Evolutionary conservation across 2,113 vertebrate genomes (phyloP).

Genomic region (Corythornis madagascariensis): DNA sequence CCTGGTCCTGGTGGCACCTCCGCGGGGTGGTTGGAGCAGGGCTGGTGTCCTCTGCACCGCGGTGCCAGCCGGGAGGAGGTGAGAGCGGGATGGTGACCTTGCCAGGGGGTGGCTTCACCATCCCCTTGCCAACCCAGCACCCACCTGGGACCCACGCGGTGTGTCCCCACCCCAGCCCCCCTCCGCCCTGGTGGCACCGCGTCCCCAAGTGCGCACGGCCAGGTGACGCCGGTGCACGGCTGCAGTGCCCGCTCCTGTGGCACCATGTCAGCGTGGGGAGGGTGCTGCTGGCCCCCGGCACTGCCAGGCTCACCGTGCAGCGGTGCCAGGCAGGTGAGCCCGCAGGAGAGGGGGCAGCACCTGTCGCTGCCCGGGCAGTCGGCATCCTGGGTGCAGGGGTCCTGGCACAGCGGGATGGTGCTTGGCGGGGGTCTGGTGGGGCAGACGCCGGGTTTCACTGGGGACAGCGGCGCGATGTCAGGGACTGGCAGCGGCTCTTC

Average conservation of each 20-base stretch:
- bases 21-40: background rate
- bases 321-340: background rate
- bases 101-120: fast-evolving
- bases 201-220: fast-evolving
- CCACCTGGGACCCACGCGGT: background rate
- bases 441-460: background rate
- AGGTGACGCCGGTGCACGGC: background rate
- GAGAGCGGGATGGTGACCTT: background rate
- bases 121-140: too few species aligned
- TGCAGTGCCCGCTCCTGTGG: background rate
- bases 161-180: background rate
- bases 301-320: background rate
- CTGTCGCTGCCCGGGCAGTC: background rate
- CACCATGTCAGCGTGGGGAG: background rate
- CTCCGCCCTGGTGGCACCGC: background rate
- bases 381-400: background rate
- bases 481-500: background rate
- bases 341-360: background rate
- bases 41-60: background rate
- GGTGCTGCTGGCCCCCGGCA: background rate
- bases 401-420: background rate
- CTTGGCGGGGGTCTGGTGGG: background rate
- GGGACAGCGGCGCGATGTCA: background rate
- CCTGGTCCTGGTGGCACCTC: background rate
- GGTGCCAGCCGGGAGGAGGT: background rate